phyloP scores from a whole-genome alignment of 2,113 vertebrate genomes.

The Xiphias gladius region DNA sequence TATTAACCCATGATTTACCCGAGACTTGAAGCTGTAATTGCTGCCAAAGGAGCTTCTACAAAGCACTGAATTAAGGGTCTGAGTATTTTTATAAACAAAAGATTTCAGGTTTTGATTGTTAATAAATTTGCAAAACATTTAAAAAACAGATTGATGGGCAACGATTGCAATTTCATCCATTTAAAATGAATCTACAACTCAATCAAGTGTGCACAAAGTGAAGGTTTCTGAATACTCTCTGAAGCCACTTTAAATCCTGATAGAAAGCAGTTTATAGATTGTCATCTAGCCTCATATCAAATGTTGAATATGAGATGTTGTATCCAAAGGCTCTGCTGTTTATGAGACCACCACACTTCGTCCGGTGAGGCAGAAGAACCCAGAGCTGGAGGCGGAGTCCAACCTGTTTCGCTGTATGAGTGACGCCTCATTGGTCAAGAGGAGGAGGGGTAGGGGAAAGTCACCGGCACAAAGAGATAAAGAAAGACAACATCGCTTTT shows the following conservation, averaged over 20 bases:
- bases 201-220: too few relatives aligned
- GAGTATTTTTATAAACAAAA: too few relatives aligned
- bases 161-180: too few relatives aligned
- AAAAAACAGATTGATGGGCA: too few relatives aligned
- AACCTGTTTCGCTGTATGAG: slow-evolving; percentile 88
- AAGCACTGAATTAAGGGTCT: too few relatives aligned
- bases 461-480: slow-evolving; percentile 73
- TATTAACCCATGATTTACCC: too few relatives aligned
- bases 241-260: not conserved
- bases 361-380: slow-evolving; percentile 61
- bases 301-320: not conserved
- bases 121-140: too few relatives aligned
- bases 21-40: too few relatives aligned
- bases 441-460: slow-evolving; percentile 79
- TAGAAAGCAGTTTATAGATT: not conserved
- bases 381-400: slow-evolving; percentile 78
- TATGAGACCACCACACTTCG: slow-evolving; percentile 84
- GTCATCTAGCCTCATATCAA: not conserved
- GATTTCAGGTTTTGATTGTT: too few relatives aligned
- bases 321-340: slow-evolving; percentile 70
- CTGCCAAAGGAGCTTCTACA: too few relatives aligned
- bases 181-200: too few relatives aligned
- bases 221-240: too few relatives aligned
- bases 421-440: slow-evolving; percentile 83
- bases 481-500: slow-evolving; percentile 87